Evolutionary conservation across 2,888 invertebrate genomes (phyloP).

Genomic region (Tetragonula carbonaria): DNA sequence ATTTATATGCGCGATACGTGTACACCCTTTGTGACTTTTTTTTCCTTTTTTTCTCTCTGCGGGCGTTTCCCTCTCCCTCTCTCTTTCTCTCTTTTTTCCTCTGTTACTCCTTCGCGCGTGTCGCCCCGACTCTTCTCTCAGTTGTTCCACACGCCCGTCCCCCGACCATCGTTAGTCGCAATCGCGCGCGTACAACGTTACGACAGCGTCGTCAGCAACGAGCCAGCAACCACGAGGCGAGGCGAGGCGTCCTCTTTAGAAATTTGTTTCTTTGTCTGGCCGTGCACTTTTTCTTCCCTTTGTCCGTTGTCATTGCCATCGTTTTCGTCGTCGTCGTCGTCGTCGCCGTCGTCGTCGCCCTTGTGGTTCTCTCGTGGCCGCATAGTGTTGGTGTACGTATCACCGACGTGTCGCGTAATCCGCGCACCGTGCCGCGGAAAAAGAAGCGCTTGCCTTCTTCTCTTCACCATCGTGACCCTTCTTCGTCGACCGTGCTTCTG

Average conservation of each 20-base stretch:
- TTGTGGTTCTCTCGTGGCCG: slow-evolving; percentile 21
- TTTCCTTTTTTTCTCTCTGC: neutral
- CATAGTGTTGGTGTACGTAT: slow-evolving; percentile 10
- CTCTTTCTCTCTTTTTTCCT: slow-evolving; percentile 21
- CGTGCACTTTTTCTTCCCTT: slow-evolving; percentile 56
- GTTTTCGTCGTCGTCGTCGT: slow-evolving; percentile 49
- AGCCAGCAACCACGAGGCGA: slow-evolving; percentile 39
- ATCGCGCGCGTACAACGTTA: slow-evolving; percentile 67
- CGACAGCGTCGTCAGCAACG: slow-evolving; percentile 55
- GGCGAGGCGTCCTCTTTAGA: slow-evolving; percentile 76
- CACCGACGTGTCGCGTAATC: slow-evolving; percentile 53
- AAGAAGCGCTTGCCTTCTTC: slow-evolving; percentile 22
- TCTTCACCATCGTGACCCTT: slow-evolving; percentile 44
- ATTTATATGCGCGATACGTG: slow-evolving; percentile 77
- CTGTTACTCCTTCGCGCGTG: neutral
- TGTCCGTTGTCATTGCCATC: slow-evolving; percentile 57
- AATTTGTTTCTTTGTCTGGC: slow-evolving; percentile 78
- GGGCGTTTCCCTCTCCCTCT: slow-evolving; percentile 42
- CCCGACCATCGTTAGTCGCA: slow-evolving; percentile 71
- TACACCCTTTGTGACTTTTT: slow-evolving; percentile 69
- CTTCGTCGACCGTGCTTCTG: neutral
- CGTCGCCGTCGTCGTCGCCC: slow-evolving; percentile 40
- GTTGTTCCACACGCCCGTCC: slow-evolving; percentile 41
- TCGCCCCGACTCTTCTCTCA: slow-evolving; percentile 11
- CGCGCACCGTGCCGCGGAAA: slow-evolving; percentile 32